These are phyloP conservation scores for Melieria picta DNA, from an alignment of 2,888 invertebrate species.

Conservation along the genomic window DNA sequence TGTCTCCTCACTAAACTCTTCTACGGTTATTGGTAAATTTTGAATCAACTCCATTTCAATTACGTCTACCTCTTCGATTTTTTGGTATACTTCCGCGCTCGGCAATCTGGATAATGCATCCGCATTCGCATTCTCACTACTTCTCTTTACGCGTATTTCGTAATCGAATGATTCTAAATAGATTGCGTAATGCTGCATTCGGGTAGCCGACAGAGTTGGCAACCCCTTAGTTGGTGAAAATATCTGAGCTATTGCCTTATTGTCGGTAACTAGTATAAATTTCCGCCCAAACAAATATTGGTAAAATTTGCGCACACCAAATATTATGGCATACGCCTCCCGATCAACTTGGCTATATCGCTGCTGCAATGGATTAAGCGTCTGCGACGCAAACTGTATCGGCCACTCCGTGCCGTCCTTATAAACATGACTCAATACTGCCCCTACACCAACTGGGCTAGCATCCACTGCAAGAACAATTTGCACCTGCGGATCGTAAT, in stretches of 20 bases:
- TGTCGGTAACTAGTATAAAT: constrained; percentile 47
- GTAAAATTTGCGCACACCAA: constrained; percentile 59
- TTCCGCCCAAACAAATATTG: constrained; percentile 58
- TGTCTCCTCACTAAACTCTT: constrained; percentile 28
- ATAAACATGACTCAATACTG: constrained; percentile 55
- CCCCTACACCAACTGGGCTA: constrained; percentile 47
- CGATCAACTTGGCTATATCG: constrained; percentile 40
- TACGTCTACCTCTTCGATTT: constrained; percentile 24
- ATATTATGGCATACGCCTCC: constrained; percentile 58
- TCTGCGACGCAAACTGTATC: constrained; percentile 58
- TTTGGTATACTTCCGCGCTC: constrained; percentile 1
- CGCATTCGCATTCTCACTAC: constrained; percentile 29
- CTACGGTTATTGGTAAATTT: constrained; percentile 33
- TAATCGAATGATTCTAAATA: constrained; percentile 28
- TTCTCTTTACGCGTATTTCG: constrained; percentile 21
- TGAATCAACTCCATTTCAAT: constrained; percentile 24
- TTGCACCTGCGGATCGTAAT: constrained; percentile 49
- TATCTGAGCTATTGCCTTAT: constrained; percentile 42
- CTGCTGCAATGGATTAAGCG: constrained; percentile 40
- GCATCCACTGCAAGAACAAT: constrained; percentile 53
- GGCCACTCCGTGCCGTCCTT: constrained; percentile 44
- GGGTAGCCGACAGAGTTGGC: constrained; percentile 4
- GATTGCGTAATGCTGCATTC: constrained; percentile 45
- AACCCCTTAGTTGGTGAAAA: constrained; percentile 10
- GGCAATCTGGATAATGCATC: constrained; percentile 32